phyloP scores from a whole-genome alignment of 1,140 invertebrate genomes.

The Caenorhabditis brenneri region DNA sequence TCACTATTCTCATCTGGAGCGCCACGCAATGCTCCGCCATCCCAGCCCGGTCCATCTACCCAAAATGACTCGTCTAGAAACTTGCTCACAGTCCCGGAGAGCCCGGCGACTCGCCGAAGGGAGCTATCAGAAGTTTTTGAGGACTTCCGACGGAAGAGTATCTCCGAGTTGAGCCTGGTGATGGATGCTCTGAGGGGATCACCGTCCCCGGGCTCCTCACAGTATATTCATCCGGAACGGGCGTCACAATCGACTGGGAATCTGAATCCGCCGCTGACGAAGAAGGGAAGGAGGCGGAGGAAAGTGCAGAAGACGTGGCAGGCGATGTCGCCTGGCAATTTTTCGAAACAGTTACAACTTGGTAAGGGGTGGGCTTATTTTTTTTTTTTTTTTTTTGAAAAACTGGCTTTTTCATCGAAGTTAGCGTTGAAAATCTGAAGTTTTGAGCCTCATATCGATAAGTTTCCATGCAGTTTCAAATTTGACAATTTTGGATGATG shows the following conservation, averaged over 20 bases:
- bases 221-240: constrained; percentile 52
- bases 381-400: too few relatives aligned
- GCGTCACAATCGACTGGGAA: constrained; percentile 53
- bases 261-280: constrained; percentile 18
- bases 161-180: constrained; percentile 57
- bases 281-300: constrained; percentile 32
- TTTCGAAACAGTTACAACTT: constrained; percentile 54
- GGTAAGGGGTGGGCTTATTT: too few relatives aligned
- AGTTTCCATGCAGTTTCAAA: too few relatives aligned
- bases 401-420: too few relatives aligned
- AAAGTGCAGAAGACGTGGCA: constrained; percentile 53
- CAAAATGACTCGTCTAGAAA: neutral
- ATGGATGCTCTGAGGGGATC: constrained; percentile 56
- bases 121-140: constrained; percentile 20
- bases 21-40: neutral
- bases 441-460: too few relatives aligned
- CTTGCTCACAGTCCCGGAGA: constrained; percentile 43
- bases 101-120: constrained; percentile 17
- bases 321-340: constrained; percentile 55
- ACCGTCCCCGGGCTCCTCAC: constrained; percentile 31
- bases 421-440: too few relatives aligned
- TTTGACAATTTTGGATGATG: too few relatives aligned
- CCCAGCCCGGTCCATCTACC: constrained; percentile 10
- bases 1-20: constrained; percentile 14
- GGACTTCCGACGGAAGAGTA: constrained; percentile 55